phyloP scores from a whole-genome alignment of 2,113 vertebrate species.

The human region DNA sequence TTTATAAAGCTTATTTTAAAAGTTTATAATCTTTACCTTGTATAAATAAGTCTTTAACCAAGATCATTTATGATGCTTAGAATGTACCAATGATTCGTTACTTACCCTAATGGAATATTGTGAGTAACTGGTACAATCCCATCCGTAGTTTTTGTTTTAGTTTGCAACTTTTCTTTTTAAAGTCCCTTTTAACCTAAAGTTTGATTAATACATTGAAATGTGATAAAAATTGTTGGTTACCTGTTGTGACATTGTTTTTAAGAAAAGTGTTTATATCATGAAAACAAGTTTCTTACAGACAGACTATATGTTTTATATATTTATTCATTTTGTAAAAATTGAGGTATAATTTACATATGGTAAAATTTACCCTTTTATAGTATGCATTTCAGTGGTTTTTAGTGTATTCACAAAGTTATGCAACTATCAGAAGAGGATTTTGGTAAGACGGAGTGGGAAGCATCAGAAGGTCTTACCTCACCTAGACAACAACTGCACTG shows the following conservation, averaged over 20 bases:
- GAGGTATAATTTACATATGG: neutral
- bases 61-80: neutral
- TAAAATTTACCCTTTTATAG: neutral
- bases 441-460: neutral
- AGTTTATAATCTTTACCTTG: neutral
- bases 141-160: conserved; percentile 34
- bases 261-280: neutral
- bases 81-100: neutral
- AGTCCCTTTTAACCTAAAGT: neutral
- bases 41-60: neutral
- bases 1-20: neutral
- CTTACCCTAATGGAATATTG: neutral
- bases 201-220: neutral
- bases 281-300: neutral
- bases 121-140: neutral
- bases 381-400: neutral
- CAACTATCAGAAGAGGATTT: neutral
- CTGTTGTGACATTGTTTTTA: conserved; percentile 11
- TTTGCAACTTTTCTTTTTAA: neutral
- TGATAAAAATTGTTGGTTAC: neutral
- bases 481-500: neutral
- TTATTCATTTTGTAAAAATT: neutral
- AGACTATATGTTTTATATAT: neutral
- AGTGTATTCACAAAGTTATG: neutral
- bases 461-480: neutral